Percentiles rank a stretch among this genome's conserved stretches.
These are phyloP conservation scores for Poecilia picta DNA, from an alignment of 2,797 vertebrate genomes.

Conservation along the genomic window DNA sequence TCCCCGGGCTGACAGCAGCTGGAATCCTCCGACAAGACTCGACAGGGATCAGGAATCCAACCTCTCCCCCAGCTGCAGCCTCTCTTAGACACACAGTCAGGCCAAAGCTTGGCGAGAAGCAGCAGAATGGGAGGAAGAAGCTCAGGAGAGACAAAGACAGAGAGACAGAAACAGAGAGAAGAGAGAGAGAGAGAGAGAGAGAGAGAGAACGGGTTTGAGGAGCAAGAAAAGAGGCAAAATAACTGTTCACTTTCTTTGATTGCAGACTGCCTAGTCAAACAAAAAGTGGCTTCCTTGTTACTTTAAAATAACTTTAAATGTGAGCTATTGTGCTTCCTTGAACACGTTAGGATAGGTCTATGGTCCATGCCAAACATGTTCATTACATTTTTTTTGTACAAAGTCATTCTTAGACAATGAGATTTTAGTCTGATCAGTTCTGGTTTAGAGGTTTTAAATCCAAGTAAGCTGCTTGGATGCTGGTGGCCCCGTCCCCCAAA, in stretches of 20 bases:
- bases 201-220: not conserved
- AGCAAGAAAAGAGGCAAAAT: not conserved
- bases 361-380: no score
- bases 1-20: slow-evolving; percentile 54
- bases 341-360: not conserved
- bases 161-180: not conserved
- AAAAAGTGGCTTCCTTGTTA: not conserved
- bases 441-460: no score
- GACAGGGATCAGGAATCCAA: slow-evolving; percentile 82
- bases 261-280: not conserved
- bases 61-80: slow-evolving; percentile 49
- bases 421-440: no score
- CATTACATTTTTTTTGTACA: no score
- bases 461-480: no score
- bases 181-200: not conserved
- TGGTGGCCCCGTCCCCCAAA: no score
- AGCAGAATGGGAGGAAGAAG: not conserved
- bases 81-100: not conserved
- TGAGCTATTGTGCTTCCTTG: not conserved
- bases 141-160: not conserved
- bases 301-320: not conserved
- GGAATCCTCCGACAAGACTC: slow-evolving; percentile 84
- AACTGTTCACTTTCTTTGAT: not conserved
- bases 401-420: no score
- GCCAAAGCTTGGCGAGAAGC: not conserved